These are phyloP conservation scores for Portunus trituberculatus DNA, from an alignment of 1,140 invertebrate species.

Conservation along the genomic window DNA sequence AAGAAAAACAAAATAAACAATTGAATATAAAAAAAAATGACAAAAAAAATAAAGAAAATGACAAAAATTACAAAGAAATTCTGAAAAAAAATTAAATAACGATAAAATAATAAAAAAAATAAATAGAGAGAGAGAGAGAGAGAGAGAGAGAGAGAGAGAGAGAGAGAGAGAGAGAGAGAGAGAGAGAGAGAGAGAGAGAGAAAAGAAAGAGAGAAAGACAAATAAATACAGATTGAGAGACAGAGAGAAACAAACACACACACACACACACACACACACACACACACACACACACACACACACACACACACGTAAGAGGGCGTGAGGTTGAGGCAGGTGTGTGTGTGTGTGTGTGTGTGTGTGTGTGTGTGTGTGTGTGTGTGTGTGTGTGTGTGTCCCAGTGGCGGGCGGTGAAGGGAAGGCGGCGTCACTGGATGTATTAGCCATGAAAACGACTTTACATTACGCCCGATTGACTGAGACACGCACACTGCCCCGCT, in stretches of 20 bases:
- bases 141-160: too few relatives aligned
- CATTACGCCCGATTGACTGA: neutral
- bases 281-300: constrained; percentile 16
- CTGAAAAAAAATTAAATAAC: too few relatives aligned
- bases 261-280: neutral
- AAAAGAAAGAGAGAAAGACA: neutral
- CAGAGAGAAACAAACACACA: neutral
- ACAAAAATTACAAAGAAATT: too few relatives aligned
- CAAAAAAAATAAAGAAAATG: too few relatives aligned
- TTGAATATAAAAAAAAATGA: neutral
- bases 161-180: neutral
- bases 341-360: neutral
- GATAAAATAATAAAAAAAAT: neutral
- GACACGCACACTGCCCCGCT: neutral
- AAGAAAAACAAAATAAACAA: too few relatives aligned
- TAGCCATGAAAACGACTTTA: neutral
- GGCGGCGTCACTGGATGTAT: neutral
- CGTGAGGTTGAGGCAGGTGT: neutral
- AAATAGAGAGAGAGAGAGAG: neutral
- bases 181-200: constrained; percentile 11
- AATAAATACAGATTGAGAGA: neutral
- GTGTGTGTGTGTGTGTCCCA: neutral
- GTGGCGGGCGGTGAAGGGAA: neutral
- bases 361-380: constrained; percentile 9
- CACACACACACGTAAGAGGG: neutral